These are phyloP conservation scores for Pollenia angustigena DNA, from an alignment of 2,888 invertebrate genomes.

Conservation along the genomic window DNA sequence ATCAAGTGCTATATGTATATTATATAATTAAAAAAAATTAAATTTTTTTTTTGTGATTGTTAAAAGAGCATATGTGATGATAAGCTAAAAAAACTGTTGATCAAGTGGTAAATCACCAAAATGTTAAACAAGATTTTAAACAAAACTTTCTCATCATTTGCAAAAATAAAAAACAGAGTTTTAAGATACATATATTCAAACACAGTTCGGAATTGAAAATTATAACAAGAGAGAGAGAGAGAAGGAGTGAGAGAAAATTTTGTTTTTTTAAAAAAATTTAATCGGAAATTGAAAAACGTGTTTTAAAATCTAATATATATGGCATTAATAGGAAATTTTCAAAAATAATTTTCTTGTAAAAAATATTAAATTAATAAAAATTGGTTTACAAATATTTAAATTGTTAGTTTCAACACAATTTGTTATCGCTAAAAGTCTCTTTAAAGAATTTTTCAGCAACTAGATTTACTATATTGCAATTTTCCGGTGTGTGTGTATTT, in stretches of 20 bases:
- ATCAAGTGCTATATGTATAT: background rate
- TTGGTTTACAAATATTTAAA: too few relatives aligned
- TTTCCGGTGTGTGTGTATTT: background rate
- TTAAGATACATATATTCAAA: background rate
- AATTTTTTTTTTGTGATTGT: conserved; percentile 2
- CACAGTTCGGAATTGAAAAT: conserved; percentile 8
- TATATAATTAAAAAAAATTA: conserved; percentile 21
- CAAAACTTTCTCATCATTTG: background rate
- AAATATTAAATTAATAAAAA: too few relatives aligned
- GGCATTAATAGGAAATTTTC: too few relatives aligned
- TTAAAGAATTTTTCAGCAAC: too few relatives aligned
- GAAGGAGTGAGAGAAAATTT: background rate
- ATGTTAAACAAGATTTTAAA: conserved; percentile 14
- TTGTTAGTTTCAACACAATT: too few relatives aligned
- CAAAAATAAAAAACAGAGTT: background rate
- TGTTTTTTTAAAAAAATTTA: too few relatives aligned
- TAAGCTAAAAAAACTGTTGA: conserved; percentile 1
- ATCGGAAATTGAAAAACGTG: too few relatives aligned
- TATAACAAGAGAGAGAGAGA: background rate
- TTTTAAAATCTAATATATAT: too few relatives aligned
- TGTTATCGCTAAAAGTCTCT: too few relatives aligned
- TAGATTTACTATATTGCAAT: background rate
- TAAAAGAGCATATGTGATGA: background rate
- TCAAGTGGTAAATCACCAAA: conserved; percentile 29
- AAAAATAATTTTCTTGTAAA: too few relatives aligned